A percentile compares a stretch with the other conserved stretches of the same genome.
These are phyloP conservation scores for Epizoanthus ramosus DNA, from an alignment of 92 coral and sea anemone genomes.

Conservation along the genomic window DNA sequence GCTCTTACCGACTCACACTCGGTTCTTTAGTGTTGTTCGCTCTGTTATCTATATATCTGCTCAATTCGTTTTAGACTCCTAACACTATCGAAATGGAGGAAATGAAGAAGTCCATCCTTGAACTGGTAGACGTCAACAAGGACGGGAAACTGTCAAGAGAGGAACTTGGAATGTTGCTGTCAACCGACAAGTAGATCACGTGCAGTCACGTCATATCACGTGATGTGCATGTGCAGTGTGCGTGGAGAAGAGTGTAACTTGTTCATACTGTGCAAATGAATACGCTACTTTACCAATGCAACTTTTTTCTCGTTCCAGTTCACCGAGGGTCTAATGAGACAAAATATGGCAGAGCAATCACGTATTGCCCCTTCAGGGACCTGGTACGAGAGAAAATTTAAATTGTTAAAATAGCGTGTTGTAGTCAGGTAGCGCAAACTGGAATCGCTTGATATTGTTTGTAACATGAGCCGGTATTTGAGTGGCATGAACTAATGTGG, in stretches of 20 bases:
- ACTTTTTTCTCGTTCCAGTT: too few species aligned
- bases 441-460: neutral
- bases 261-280: too few species aligned
- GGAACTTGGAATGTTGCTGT: conserved; percentile 45
- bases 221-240: neutral
- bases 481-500: too few species aligned
- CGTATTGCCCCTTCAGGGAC: too few species aligned
- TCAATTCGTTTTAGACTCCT: conserved; percentile 15
- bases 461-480: neutral
- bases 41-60: neutral
- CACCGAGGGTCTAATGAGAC: too few species aligned
- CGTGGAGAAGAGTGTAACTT: neutral
- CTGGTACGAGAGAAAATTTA: neutral
- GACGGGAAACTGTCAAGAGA: conserved; percentile 58
- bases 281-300: too few species aligned
- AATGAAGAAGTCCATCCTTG: conserved; percentile 43
- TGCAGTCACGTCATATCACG: neutral
- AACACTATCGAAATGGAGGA: conserved; percentile 40
- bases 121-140: conserved; percentile 50
- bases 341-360: too few species aligned
- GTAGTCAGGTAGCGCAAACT: neutral
- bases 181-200: conserved; percentile 1
- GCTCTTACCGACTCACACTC: too few species aligned
- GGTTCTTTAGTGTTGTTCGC: too few species aligned
- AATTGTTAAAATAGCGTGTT: neutral